These are phyloP conservation scores for Lapara coniferarum DNA, from an alignment of 2,888 invertebrate species.

Conservation along the genomic window DNA sequence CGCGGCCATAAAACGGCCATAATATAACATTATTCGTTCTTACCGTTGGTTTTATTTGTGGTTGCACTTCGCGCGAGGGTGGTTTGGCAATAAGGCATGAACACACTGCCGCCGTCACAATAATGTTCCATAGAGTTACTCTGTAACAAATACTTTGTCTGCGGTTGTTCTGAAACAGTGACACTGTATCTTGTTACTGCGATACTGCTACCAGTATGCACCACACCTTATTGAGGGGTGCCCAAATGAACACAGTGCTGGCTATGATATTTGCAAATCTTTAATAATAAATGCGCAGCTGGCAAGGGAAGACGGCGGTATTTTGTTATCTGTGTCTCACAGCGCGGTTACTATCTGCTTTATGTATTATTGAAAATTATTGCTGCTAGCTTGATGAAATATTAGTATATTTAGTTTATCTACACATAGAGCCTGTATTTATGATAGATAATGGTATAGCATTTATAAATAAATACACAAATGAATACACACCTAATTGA, in stretches of 20 bases:
- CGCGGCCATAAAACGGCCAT: constrained; percentile 71
- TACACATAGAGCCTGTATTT: too few relatives aligned
- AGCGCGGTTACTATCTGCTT: constrained; percentile 38
- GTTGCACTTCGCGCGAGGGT: constrained; percentile 64
- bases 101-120: constrained; percentile 53
- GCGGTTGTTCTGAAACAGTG: constrained; percentile 50
- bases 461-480: too few relatives aligned
- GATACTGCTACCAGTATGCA: constrained; percentile 33
- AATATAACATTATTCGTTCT: constrained; percentile 77
- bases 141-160: constrained; percentile 56
- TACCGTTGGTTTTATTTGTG: constrained; percentile 64
- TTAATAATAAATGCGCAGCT: constrained; percentile 70
- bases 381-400: too few relatives aligned
- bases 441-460: too few relatives aligned
- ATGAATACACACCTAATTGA: too few relatives aligned
- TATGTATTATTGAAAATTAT: not conserved
- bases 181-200: constrained; percentile 42
- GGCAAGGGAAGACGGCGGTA: constrained; percentile 49
- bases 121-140: constrained; percentile 54
- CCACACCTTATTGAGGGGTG: constrained; percentile 42
- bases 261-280: constrained; percentile 67
- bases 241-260: constrained; percentile 49
- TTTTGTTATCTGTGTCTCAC: constrained; percentile 65
- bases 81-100: constrained; percentile 61
- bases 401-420: too few relatives aligned